Base-by-base conservation (phyloP, 2,113 vertebrate genomes). In the Hemicordylus capensis region DNA sequence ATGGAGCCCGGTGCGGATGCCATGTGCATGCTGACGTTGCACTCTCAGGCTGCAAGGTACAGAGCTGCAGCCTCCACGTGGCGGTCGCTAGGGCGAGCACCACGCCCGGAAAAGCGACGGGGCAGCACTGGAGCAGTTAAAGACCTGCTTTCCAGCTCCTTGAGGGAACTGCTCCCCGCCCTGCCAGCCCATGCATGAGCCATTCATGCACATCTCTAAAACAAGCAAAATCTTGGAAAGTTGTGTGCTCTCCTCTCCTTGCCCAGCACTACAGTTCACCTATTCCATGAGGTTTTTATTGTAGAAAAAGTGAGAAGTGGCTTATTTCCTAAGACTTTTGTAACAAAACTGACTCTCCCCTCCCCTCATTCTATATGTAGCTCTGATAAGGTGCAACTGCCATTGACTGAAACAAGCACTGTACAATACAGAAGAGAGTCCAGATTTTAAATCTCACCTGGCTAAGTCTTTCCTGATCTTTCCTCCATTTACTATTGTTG, bases 201-300 rank as follows among this genome's bases (percentile, higher is more conserved):
- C n/a, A n/a, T n/a, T n/a, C n/a, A 58, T 42, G 12, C 51, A 7
- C 51, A 54, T 15, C 51, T 54, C n/a, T n/a, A n/a, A n/a, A n/a
- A n/a, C n/a, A n/a, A 26, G 15, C 19, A 31, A 1, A 8, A 28
- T 4, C 12, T 26, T 51, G 4, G 8, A 70, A 31, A 15, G 26
- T 34, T 56, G n/a, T 37, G 31, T 56, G 2, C 10, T 22, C 28
- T 73, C 15, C n/a, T n/a, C n/a, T n/a, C 39, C 9, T 80, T 4
- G n/a, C 66, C 51, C 15, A 58, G 15, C 4, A 70, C 26, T 39
- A 81, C 34, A 70, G 34, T 42, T 10, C 19, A 46, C 37, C 9
- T n/a, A 73, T 59, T 8, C 14, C 6, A 17, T 39, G 37, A 19
- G 37, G 63, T 61, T 54, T 76, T 2, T 0, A 0, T 15, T 39